Evolutionary conservation across 2,797 vertebrate genomes (phyloP), one percentile per base, ranked within the genome.

Genomic region (Coracias cyanogaster): DNA sequence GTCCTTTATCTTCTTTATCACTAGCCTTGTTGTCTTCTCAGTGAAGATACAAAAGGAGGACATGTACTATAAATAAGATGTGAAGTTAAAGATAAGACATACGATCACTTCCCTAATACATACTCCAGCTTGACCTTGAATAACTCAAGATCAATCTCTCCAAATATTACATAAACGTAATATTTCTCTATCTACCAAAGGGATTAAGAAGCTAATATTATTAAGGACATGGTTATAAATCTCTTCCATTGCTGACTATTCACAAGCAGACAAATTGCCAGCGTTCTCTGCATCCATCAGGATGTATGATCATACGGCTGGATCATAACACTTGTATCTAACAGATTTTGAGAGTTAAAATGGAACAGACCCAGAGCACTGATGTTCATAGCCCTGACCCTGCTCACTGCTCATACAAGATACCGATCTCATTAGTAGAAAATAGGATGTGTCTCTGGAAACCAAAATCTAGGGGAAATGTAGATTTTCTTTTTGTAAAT

Each of bases 1-100:
- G 39, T 73, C 69, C 64, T 93, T 95, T 73, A 83, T 90, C 82
- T 94, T 90, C 61, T 90, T 87, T 94, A 88, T 85, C 54, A 60
- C 87, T 45, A 78, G 37, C 29, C 64, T 37, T 81, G 31, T 83
- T 94, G 69, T 46, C 69, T 95, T 94, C 89, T 61, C 41, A 72
- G 21, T 51, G n/a, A 81, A 82, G 72, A 69, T 51, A 76, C 72
- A 88, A 86, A 93, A 78, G 65, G 13, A 69, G 46, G n/a, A 94
- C 86, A 91, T 76, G 29, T 61, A 39, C 85, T 69, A 79, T 91
- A 94, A 95, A 95, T 79, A 90, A 88, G 49, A 76, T 15, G 17
- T 66, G 54, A 82, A 81, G 69, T 71, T 94, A 86, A 81, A 91
- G 74, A 77, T 85, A 93, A 92, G 80, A 61, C 49, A 33, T 74